Base-by-base conservation (phyloP, 1,140 invertebrate genomes). In the Pomacea maculata region DNA sequence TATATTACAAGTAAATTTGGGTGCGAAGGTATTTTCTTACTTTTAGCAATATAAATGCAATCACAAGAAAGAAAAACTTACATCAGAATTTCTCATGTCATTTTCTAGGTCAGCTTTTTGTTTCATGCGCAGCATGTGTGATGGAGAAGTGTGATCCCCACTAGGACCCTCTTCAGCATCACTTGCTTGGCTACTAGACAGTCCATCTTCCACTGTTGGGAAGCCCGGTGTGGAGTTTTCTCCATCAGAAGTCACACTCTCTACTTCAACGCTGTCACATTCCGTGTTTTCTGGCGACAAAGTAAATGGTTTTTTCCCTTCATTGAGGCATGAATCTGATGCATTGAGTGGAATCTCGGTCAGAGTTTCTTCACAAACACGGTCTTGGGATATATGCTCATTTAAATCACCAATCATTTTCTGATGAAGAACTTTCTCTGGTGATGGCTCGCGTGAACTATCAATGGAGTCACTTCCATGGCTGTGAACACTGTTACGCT, bases 231-330 rank as follows among this genome's bases (percentile, higher is more conserved):
- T 86, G 14, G 88, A 87, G 67, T 91, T 91, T 15, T 92, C 93
- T 78, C 91, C 92, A 72, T 92, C 88, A 10, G 92, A 92, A 10
- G 90, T 86, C 55, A 92, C 91, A 88, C 95, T 96, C 86, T 97
- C 96, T 74, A 97, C 92, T 88, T 97, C 96, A 87, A 96, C 96
- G 85, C 95, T 97, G 89, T 97, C 97, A 91, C 96, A 97, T 87
- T 98, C 97, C n/a, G 97, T 98, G 72, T 96, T 97, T 92, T 98
- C 97, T 4, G 97, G 96, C 52, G 96, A 98, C 11, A 98, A 92
- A 1, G 96, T 97, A 88, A 98, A 97, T 91, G 95, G 95, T 75
- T 87, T 87, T 73, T 84, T 83, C 82, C 87, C 86, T 74, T 87
- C 85, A 76, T 81, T 77, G n/a, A 68, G 70, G 45, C 80, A 74